Evolutionary conservation across 1,140 invertebrate genomes (phyloP), one percentile per base, ranked within the genome.

Genomic region (Epicauta chinensis): DNA sequence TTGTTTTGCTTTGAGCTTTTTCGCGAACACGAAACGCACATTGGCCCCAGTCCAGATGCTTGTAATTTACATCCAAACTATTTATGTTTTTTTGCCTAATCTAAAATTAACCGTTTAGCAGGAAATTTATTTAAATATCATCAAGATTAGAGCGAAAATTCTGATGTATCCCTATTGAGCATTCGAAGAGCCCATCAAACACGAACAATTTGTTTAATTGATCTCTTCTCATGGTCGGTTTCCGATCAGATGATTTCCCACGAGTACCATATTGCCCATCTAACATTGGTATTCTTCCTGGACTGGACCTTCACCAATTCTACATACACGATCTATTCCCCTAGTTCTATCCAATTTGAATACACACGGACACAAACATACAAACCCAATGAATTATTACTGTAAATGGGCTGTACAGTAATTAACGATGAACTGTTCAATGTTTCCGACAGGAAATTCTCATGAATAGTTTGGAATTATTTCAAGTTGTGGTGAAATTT

Each of bases 41-140:
- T 51, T 55, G 53, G 53, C 39, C 41, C 14, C 9, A 12, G 34
- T 55, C 53, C 53, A 55, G 47, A 36, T 51, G 35, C 47, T 34
- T 46, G 42, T 55, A 43, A 39, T 50, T 52, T 45, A n/a, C 7
- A 30, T 23, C 1, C 1, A 3, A 23, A 23, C 23, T 23, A 23
- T 23, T 23, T 23, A 7, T 7, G 4, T 23, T 23, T 23, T 23
- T 23, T 23, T 37, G 37, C 36, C 35, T 35, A 15, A 43, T 44
- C 42, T 44, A 54, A 54, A 41, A 52, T 52, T 52, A 52, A 32
- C 40, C 32, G 29, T 48, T 47, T 38, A 38, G 37, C 44, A 39
- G 43, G 17, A 53, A 53, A 53, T 39, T 52, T 38, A 16, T 44
- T 44, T 43, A 35, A 7, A 23, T 23, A 5, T 23, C 23, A 5